These are phyloP conservation scores for Echinometra lucunter DNA, from an alignment of 53 echinoderm and acorn worm genomes.

Conservation along the genomic window DNA sequence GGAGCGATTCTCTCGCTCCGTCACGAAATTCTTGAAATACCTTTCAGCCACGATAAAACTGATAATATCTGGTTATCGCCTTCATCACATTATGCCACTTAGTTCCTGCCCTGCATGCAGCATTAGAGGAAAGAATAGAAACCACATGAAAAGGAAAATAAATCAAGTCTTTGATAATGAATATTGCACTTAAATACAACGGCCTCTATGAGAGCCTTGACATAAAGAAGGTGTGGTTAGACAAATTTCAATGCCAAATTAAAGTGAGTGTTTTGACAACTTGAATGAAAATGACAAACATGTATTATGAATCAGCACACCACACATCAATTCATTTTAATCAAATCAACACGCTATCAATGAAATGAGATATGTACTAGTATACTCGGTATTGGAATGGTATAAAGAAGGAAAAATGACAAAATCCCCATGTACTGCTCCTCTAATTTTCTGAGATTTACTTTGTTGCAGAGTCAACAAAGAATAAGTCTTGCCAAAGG, in stretches of 20 bases:
- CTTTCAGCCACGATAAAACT: slow-evolving; percentile 37
- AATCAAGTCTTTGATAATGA: slow-evolving; percentile 57
- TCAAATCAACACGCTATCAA: not conserved
- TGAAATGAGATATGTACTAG: not conserved
- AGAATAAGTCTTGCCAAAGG: not conserved
- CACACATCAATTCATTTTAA: slow-evolving; percentile 5
- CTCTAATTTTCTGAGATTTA: not conserved
- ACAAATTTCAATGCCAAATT: slow-evolving; percentile 23
- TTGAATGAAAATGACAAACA: slow-evolving; percentile 33
- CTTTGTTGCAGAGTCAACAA: not conserved
- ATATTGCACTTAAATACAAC: slow-evolving; percentile 39
- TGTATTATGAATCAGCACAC: not conserved
- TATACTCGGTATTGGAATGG: not conserved
- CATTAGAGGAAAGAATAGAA: not conserved
- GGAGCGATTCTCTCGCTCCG: slow-evolving; percentile 22
- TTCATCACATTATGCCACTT: slow-evolving; percentile 64
- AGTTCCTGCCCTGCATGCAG: slow-evolving; percentile 26
- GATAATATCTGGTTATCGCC: slow-evolving; percentile 60
- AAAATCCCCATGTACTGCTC: not conserved
- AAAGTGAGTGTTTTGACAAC: slow-evolving; percentile 43
- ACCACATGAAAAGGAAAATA: slow-evolving; percentile 48
- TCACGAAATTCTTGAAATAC: slow-evolving; percentile 29
- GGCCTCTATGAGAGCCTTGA: not conserved
- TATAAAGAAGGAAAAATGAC: not conserved
- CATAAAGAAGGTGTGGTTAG: not conserved